Base-by-base conservation (phyloP, 2,113 vertebrate species). In the Myanophis thanlyinensis region DNA sequence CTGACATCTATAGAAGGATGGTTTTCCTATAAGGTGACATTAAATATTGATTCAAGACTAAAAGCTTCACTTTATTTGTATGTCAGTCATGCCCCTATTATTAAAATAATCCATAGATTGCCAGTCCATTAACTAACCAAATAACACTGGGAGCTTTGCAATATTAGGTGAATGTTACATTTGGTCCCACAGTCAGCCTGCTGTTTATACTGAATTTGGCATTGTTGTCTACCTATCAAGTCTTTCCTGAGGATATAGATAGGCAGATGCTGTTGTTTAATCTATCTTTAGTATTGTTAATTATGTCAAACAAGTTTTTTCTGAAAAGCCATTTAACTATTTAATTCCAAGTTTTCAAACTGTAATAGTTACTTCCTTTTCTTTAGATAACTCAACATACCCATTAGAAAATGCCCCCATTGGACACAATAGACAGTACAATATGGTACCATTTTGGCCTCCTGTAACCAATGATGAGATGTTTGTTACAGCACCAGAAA, bases 361-460 rank as follows among this genome's bases (percentile, higher is more conserved):
- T 48, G 93, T 91, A 97, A n/a, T 40, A 80, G 25, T 40, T 80
- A 13, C 9, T 30, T 91, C 96, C 51, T 91, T 97, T 94, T 91
- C 95, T 97, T 94, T 96, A 99, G 99, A 98, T 95, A 94, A 96
- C 8, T 97, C 98, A 9, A 96, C 97, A 53, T 99, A 98, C 91
- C 99, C 99, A 23, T 53, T 98, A 94, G 98, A 98, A 96, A 98
- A 99, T n/a, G 98, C 99, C 22, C 99, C 99, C 30, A 99, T 99
- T 56, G 99, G 99, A 92, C 99, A 99, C 92, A 99, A 99, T 91
- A 96, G 98, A 54, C 97, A 97, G 90, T 99, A 98, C 94, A 99
- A 99, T 94, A 99, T 99, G 99, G 99, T 99, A 8, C 99, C 99
- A 15, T 99, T 99, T 96, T 99, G 99, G 99, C 99, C 99, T 88